A percentile compares a stretch with the other conserved stretches of the same genome.
Conservation (phyloP, 2,113 vertebrate genomes). For the Corythornis madagascariensis region DNA sequence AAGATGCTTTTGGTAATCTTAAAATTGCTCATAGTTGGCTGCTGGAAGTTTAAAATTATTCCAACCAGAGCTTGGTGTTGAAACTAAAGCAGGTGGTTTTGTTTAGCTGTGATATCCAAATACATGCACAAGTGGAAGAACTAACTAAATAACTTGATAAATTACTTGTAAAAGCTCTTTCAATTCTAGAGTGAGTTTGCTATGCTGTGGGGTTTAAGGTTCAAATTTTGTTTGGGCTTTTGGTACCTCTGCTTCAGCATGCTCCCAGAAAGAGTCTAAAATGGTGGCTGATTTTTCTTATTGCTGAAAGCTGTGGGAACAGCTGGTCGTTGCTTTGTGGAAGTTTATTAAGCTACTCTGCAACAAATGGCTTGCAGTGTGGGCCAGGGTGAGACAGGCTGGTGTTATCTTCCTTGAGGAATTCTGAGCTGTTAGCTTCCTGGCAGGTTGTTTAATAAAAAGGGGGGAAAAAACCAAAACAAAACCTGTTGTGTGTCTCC, state of each 20-base stretch:
- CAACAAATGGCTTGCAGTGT: not conserved
- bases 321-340: slow-evolving; percentile 21
- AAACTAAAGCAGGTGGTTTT: not conserved
- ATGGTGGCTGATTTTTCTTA: not conserved
- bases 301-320: slow-evolving; percentile 30
- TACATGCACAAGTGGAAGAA: not conserved
- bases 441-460: not conserved
- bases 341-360: slow-evolving; percentile 8
- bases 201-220: not conserved
- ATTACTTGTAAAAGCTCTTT: not conserved
- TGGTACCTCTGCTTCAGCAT: not conserved
- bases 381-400: not conserved
- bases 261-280: not conserved
- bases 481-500: not conserved
- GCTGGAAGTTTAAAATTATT: not conserved
- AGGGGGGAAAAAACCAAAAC: not conserved
- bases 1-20: not conserved
- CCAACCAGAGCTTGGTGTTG: not conserved
- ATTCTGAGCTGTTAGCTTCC: not conserved
- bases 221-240: not conserved
- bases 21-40: not conserved
- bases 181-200: not conserved
- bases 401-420: slow-evolving; percentile 51
- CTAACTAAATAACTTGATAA: not conserved
- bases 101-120: not conserved